Base-by-base conservation (phyloP, 2,888 invertebrate genomes). In the Nipponacmea schrenckii region DNA sequence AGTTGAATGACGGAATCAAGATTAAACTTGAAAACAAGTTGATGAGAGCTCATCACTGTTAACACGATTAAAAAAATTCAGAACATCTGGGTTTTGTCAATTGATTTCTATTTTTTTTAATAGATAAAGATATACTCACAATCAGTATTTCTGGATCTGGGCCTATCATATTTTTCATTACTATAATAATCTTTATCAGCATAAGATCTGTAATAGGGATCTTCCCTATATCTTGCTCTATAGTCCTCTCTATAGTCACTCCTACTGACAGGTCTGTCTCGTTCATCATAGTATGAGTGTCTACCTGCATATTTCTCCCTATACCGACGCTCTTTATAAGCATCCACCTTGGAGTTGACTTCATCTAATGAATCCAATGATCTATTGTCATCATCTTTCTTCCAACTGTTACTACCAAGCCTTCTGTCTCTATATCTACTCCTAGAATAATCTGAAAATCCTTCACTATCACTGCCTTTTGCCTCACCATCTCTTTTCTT, bases 111-210 rank as follows among this genome's bases (percentile, higher is more conserved):
- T 39, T 39, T 2, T 31, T 2, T 39, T 39, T 7, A 39, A 39
- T n/a, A n/a, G n/a, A n/a, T n/a, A n/a, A n/a, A n/a, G n/a, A n/a
- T 39, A 39, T 39, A 39, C 39, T 39, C 10, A 39, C 39, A 39
- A 5, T 39, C 62, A 68, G 3, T 39, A 44, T 83, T 83, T 72
- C 85, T 75, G 31, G 84, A 85, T 64, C 83, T 77, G 8, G 85
- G 84, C 64, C 85, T 72, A 44, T 84, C 84, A 69, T 83, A 81
- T 74, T 77, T 70, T 63, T 83, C 82, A 75, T 79, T 80, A 67
- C 75, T 77, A 68, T 81, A 79, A 27, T 71, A 68, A 50, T 80
- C 77, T 63, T 75, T 74, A 44, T 65, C 70, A 56, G 74, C 73
- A 15, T 68, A 70, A n/a, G 62, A 67, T 26, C 70, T 70, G 24